These are phyloP conservation scores for Columba livia DNA, from an alignment of 2,113 vertebrate genomes.

Conservation along the genomic window DNA sequence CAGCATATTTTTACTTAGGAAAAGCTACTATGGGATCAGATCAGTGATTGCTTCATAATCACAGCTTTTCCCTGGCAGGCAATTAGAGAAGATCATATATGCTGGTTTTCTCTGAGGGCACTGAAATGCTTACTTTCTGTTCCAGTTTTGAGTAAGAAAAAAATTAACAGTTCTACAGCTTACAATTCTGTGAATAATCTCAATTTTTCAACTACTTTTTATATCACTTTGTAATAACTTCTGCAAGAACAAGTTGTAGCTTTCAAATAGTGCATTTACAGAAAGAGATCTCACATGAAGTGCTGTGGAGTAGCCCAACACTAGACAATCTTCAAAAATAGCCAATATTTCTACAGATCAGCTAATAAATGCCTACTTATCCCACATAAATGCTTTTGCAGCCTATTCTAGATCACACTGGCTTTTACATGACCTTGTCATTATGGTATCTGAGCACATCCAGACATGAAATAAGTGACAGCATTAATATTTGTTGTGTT, in stretches of 20 bases:
- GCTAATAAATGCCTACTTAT: not conserved
- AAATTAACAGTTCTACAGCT: not conserved
- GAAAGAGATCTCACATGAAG: not conserved
- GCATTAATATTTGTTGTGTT: not conserved
- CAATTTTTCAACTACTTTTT: not conserved
- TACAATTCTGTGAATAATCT: not conserved
- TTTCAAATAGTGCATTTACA: not conserved
- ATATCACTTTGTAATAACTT: not conserved
- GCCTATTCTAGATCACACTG: not conserved
- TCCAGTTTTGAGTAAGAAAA: not conserved
- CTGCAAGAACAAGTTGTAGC: not conserved
- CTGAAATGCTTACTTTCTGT: not conserved
- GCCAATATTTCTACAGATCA: not conserved
- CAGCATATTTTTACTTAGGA: not conserved
- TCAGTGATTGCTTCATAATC: conserved; percentile 1
- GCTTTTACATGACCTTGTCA: not conserved
- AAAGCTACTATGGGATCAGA: conserved; percentile 23
- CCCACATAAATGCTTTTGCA: not conserved
- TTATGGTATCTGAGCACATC: not conserved
- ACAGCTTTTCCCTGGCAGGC: conserved; percentile 14
- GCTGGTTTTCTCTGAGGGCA: conserved; percentile 19
- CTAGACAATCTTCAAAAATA: not conserved
- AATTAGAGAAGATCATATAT: conserved; percentile 34
- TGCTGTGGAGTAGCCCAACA: not conserved
- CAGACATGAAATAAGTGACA: not conserved